Evolutionary conservation across 2,888 invertebrate species (phyloP).

Genomic region (Lasioglossum pauxillum): DNA sequence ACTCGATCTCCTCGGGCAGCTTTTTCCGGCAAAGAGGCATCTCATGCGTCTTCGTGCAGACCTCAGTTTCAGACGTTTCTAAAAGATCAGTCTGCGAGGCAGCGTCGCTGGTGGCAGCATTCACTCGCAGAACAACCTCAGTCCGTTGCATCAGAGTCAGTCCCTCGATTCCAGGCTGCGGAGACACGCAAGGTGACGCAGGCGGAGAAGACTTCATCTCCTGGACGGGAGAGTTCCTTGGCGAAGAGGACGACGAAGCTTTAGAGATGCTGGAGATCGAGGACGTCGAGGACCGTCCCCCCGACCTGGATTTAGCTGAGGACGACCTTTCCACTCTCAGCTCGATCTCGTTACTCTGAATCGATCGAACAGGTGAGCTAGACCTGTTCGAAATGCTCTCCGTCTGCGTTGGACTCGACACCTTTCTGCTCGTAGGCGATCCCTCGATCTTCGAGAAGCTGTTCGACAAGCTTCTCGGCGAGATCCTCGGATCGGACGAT

Average conservation of each 20-base stretch:
- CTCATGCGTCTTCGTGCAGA: slow-evolving; percentile 49
- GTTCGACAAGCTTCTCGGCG: slow-evolving; percentile 65
- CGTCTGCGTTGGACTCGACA: slow-evolving; percentile 82
- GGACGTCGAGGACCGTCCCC: slow-evolving; percentile 69
- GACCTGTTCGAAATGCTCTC: slow-evolving; percentile 75
- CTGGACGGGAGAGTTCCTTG: slow-evolving; percentile 76
- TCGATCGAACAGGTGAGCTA: slow-evolving; percentile 58
- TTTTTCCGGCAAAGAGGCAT: slow-evolving; percentile 87
- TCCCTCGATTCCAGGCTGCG: slow-evolving; percentile 84
- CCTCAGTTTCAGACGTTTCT: slow-evolving; percentile 75
- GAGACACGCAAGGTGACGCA: slow-evolving; percentile 78
- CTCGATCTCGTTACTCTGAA: slow-evolving; percentile 66
- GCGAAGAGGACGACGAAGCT: slow-evolving; percentile 72
- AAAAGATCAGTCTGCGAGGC: slow-evolving; percentile 86
- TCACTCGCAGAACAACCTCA: slow-evolving; percentile 88
- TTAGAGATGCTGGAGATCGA: slow-evolving; percentile 71
- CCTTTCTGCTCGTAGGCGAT: slow-evolving; percentile 70
- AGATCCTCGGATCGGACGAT: slow-evolving; percentile 68
- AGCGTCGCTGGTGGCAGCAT: slow-evolving; percentile 87
- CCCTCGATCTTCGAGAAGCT: slow-evolving; percentile 65
- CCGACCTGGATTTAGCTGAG: slow-evolving; percentile 65
- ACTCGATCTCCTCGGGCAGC: slow-evolving; percentile 91
- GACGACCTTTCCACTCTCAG: slow-evolving; percentile 59
- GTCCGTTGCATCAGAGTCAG: slow-evolving; percentile 88
- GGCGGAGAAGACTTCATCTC: slow-evolving; percentile 60